phyloP scores from a whole-genome alignment of 2,888 invertebrate genomes.

The Apocheima hispidaria region DNA sequence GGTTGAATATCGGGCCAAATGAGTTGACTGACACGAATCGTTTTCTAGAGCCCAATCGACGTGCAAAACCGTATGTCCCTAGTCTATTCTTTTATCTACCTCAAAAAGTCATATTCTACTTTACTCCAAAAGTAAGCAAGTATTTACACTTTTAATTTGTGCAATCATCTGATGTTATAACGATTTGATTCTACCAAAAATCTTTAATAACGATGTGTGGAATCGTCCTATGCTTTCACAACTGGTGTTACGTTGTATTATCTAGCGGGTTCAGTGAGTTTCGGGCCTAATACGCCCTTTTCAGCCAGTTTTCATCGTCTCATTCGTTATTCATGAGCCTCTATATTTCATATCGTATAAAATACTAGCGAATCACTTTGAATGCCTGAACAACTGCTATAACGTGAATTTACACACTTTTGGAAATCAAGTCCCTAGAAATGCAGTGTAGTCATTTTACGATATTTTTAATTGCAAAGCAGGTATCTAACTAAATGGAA shows the following conservation, averaged over 20 bases:
- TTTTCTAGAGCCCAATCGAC: constrained; percentile 32
- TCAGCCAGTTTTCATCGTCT: constrained; percentile 64
- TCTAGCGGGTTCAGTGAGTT: constrained; percentile 17
- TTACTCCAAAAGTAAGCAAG: neutral
- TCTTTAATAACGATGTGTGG: neutral
- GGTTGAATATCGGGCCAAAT: constrained; percentile 28
- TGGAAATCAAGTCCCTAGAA: constrained; percentile 2
- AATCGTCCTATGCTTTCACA: neutral
- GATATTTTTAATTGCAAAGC: too few relatives aligned
- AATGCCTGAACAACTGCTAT: constrained; percentile 44
- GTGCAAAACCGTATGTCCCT: constrained; percentile 32
- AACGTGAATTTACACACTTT: constrained; percentile 24
- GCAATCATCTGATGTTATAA: neutral
- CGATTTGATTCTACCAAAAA: neutral
- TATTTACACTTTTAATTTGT: neutral
- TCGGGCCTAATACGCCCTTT: constrained; percentile 51
- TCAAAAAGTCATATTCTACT: constrained; percentile 14
- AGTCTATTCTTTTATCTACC: constrained; percentile 35
- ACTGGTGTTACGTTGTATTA: constrained; percentile 4
- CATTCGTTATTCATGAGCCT: constrained; percentile 72
- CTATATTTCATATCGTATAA: constrained; percentile 67
- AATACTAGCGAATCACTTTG: constrained; percentile 48
- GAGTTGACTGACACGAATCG: constrained; percentile 41
- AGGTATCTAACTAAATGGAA: neutral
- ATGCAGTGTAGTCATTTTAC: neutral